Evolutionary conservation across 2,113 vertebrate genomes (phyloP).

Genomic region (Ardeotis arabs): DNA sequence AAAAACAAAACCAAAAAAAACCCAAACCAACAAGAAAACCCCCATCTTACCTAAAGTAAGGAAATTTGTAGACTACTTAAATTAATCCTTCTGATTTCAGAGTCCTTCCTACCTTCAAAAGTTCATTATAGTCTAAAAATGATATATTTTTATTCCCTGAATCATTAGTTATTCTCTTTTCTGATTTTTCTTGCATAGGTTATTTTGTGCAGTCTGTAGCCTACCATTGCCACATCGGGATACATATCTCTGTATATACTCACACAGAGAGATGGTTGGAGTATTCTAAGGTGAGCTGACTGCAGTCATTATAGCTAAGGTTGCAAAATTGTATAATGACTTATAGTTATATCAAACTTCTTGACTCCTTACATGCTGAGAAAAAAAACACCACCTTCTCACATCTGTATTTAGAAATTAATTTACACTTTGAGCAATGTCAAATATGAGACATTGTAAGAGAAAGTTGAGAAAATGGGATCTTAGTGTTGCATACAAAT

Average conservation of each 20-base stretch:
- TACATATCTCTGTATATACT: not conserved
- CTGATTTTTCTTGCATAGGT: not conserved
- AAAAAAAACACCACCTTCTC: not conserved
- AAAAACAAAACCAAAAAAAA: not conserved
- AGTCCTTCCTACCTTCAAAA: not conserved
- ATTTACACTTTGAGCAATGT: not conserved
- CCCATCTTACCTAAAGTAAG: not conserved
- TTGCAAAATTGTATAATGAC: not conserved
- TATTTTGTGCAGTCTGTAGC: not conserved
- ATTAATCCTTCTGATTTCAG: not conserved
- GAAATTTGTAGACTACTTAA: not conserved
- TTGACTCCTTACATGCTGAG: not conserved
- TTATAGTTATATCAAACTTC: not conserved
- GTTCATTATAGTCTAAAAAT: not conserved
- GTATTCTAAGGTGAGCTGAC: not conserved
- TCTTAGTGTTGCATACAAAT: not conserved
- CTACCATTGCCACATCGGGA: accelerated
- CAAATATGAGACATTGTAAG: not conserved
- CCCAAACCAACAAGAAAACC: not conserved
- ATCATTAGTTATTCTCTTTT: not conserved
- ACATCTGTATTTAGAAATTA: not conserved
- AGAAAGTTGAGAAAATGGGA: not conserved
- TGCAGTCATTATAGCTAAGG: not conserved
- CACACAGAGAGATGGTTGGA: not conserved
- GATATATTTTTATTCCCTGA: not conserved